Percentiles rank a stretch among this genome's conserved stretches.
Conservation (phyloP, 2,888 invertebrate genomes). For the Lydus trimaculatus region DNA sequence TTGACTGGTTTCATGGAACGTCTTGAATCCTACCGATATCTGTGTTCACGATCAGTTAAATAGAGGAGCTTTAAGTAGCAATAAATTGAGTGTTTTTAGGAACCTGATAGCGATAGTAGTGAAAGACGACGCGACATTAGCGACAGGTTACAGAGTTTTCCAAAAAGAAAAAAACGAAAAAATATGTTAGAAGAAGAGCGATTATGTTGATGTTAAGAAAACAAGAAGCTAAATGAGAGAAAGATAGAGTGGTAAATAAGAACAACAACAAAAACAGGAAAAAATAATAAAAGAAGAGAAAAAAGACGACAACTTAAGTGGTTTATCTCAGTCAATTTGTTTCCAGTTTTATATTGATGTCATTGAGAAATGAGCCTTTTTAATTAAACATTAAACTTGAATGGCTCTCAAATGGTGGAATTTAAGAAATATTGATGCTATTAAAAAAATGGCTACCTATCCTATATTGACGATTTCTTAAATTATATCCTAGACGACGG, state of each 20-base stretch:
- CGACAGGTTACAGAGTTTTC: constrained; percentile 27
- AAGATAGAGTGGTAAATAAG: not conserved
- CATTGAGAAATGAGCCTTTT: constrained; percentile 38
- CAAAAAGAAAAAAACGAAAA: not conserved
- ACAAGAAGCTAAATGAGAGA: not conserved
- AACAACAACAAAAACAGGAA: not conserved
- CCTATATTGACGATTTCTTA: not conserved
- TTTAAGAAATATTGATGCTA: constrained; percentile 34
- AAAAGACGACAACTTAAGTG: constrained; percentile 35
- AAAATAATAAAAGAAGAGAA: not conserved
- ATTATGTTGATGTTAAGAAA: not conserved
- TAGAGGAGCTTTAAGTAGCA: constrained; percentile 48
- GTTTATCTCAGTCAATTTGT: constrained; percentile 49
- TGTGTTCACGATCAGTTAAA: constrained; percentile 35
- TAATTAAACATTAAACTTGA: constrained; percentile 31
- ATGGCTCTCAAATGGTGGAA: constrained; percentile 31
- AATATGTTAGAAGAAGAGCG: not conserved
- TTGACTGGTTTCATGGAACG: constrained; percentile 46
- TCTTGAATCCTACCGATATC: constrained; percentile 33
- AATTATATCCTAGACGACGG: not conserved
- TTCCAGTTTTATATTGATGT: constrained; percentile 39
- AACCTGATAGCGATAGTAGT: constrained; percentile 40
- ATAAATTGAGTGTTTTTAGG: constrained; percentile 52
- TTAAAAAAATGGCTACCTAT: constrained; percentile 15
- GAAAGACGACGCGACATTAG: constrained; percentile 27